A percentile compares a stretch with the other conserved stretches of the same genome.
Conservation (phyloP, 2,888 invertebrate species). For the Tridacna gigas region DNA sequence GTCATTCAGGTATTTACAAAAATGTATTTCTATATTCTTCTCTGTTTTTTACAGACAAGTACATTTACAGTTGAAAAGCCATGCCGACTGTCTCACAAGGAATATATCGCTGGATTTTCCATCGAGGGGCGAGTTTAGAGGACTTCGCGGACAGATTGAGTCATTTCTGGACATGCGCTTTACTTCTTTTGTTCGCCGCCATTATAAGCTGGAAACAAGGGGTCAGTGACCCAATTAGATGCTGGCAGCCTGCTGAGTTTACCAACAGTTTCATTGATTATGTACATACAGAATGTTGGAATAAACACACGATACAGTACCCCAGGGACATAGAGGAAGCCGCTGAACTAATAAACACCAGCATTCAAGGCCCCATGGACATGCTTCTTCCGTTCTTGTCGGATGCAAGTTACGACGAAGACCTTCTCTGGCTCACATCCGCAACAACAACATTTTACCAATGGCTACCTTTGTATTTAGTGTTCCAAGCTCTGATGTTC, state of each 20-base stretch:
- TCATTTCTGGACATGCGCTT: conserved; percentile 62
- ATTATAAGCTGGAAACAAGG: conserved; percentile 57
- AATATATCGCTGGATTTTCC: conserved; percentile 39
- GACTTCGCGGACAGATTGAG: conserved; percentile 62
- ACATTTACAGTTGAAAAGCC: no score
- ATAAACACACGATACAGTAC: conserved; percentile 40
- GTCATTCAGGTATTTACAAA: no score
- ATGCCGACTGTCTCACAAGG: conserved; percentile 54
- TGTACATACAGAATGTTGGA: conserved; percentile 42
- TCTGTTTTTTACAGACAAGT: no score
- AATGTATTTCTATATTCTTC: no score
- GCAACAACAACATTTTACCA: conserved; percentile 47
- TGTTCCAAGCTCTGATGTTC: conserved; percentile 59
- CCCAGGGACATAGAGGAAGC: not conserved
- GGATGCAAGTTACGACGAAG: not conserved
- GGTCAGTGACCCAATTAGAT: conserved; percentile 38
- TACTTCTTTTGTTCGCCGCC: conserved; percentile 47
- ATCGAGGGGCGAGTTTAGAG: conserved; percentile 40
- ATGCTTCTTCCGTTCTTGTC: not conserved
- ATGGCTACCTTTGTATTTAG: conserved; percentile 57
- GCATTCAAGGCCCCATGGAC: not conserved
- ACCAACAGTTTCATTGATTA: not conserved
- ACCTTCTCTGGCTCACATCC: not conserved
- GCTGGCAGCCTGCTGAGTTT: conserved; percentile 50
- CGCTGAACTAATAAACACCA: not conserved